phyloP scores from a whole-genome alignment of 2,888 invertebrate genomes.

The Lamproptera curius region DNA sequence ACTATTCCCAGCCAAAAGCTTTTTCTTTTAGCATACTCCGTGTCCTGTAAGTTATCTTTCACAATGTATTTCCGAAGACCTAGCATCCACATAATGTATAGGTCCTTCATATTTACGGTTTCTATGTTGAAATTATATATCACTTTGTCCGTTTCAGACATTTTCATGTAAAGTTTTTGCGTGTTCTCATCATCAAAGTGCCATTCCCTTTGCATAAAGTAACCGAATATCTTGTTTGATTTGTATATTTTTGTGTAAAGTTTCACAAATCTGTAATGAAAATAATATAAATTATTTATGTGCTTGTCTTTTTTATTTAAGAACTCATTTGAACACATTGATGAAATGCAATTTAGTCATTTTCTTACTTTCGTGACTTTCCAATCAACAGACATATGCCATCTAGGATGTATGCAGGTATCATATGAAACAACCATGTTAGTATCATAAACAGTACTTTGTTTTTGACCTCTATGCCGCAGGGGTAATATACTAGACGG shows the following conservation, averaged over 20 bases:
- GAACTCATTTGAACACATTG: no score
- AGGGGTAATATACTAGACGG: neutral
- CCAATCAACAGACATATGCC: neutral
- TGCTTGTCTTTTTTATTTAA: no score
- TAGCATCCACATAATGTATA: neutral
- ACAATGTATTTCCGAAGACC: constrained; percentile 8
- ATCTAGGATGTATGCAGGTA: constrained; percentile 5
- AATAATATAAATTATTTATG: no score
- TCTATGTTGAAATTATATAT: constrained; percentile 9
- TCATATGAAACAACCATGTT: constrained; percentile 5
- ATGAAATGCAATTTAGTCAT: no score
- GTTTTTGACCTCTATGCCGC: constrained; percentile 1
- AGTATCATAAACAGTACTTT: neutral
- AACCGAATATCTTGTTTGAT: constrained; percentile 1
- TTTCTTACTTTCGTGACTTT: constrained; percentile 2
- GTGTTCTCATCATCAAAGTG: constrained; percentile 1
- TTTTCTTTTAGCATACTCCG: constrained; percentile 4
- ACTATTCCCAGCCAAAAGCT: constrained; percentile 9
- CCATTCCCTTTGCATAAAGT: constrained; percentile 1
- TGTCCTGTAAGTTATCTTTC: constrained; percentile 2
- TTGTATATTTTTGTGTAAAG: constrained; percentile 5
- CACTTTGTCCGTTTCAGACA: constrained; percentile 1
- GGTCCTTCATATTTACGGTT: neutral
- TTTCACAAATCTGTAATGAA: constrained; percentile 9
- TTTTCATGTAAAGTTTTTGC: constrained; percentile 2